Evolutionary conservation across 2,888 invertebrate species (phyloP).

Genomic region (Parelbella ahira): DNA sequence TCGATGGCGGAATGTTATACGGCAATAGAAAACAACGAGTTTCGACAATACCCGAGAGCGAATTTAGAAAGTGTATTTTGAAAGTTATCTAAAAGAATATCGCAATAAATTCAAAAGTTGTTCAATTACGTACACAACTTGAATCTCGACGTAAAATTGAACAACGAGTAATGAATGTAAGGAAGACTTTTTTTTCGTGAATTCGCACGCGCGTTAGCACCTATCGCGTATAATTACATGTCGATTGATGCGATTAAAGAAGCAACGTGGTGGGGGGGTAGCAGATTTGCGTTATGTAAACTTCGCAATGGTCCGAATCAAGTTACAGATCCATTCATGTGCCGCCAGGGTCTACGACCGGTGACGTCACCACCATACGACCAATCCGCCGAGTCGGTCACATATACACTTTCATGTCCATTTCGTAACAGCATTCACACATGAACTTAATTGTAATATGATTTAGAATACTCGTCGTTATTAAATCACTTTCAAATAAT

Average conservation of each 20-base stretch:
- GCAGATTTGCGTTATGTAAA: slow-evolving; percentile 23
- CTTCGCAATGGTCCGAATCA: slow-evolving; percentile 8
- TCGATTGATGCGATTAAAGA: slow-evolving; percentile 4
- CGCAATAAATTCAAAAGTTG: too few species aligned
- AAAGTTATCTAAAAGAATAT: too few species aligned
- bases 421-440: too few species aligned
- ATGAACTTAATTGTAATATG: too few species aligned
- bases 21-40: too few species aligned
- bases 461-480: too few species aligned
- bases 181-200: too few species aligned
- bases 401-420: slow-evolving; percentile 25
- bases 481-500: too few species aligned
- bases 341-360: slow-evolving; percentile 46
- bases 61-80: slow-evolving; percentile 17
- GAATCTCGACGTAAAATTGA: not conserved
- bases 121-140: slow-evolving; percentile 1
- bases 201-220: slow-evolving; percentile 8
- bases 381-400: too few species aligned
- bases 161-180: not conserved
- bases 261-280: slow-evolving; percentile 10
- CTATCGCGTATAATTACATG: slow-evolving; percentile 6
- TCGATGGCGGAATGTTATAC: too few species aligned
- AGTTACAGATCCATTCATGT: slow-evolving; percentile 27
- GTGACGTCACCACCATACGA: slow-evolving; percentile 47
- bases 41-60: not conserved